Evolutionary conservation across 2,888 invertebrate genomes (phyloP).

Genomic region (Nephrotoma flavescens): DNA sequence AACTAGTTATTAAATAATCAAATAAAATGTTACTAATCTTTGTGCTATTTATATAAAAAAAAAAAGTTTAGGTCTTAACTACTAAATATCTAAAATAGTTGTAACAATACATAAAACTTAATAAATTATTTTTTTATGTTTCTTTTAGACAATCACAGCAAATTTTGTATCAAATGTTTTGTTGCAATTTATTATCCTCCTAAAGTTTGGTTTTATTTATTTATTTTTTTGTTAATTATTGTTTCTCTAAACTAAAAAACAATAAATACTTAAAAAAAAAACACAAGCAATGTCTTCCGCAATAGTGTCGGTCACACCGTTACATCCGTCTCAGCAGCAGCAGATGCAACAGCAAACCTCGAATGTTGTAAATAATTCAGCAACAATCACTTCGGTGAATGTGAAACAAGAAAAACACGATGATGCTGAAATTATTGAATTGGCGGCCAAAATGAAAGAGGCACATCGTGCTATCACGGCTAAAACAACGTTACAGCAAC

Average conservation of each 20-base stretch:
- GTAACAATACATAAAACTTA: background rate
- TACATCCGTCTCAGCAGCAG: background rate
- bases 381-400: slow-evolving; percentile 10
- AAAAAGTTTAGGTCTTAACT: background rate
- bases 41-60: background rate
- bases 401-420: slow-evolving; percentile 38
- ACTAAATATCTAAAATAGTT: background rate
- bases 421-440: slow-evolving; percentile 73
- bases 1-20: background rate
- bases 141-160: background rate
- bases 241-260: background rate
- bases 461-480: slow-evolving; percentile 53
- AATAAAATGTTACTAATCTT: background rate
- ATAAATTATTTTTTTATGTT: background rate
- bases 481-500: slow-evolving; percentile 23
- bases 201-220: background rate
- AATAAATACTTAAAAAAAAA: background rate
- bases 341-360: background rate
- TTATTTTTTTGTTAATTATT: background rate
- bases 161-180: background rate
- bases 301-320: background rate
- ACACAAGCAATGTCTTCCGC: slow-evolving; percentile 5
- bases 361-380: background rate
- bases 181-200: background rate
- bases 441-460: slow-evolving; percentile 79